Conservation (phyloP, 2,797 vertebrate species). For the Alfaro cultratus region DNA sequence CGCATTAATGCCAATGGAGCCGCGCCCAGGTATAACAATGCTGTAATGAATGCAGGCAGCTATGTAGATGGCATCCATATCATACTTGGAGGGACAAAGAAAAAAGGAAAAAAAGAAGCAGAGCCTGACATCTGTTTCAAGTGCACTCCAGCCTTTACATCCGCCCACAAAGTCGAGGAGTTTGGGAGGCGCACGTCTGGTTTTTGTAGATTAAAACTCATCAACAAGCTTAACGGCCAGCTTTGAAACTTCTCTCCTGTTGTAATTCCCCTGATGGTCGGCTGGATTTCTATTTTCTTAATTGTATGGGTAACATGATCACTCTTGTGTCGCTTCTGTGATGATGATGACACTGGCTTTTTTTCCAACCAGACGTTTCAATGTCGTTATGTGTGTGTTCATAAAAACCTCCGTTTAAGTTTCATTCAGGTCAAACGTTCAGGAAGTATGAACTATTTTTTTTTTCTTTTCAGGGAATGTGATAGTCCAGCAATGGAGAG, state of each 20-base stretch:
- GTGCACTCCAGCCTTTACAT: conserved; percentile 73
- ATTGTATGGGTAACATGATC: conserved; percentile 67
- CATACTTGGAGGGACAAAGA: conserved; percentile 63
- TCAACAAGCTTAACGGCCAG: conserved; percentile 77
- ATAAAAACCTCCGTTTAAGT: conserved; percentile 10
- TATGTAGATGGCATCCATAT: conserved; percentile 76
- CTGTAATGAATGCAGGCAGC: conserved; percentile 73
- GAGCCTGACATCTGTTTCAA: conserved; percentile 75
- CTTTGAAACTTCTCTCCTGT: conserved; percentile 72
- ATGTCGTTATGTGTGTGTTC: neutral
- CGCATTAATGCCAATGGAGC: conserved; percentile 73
- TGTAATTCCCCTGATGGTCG: conserved; percentile 68
- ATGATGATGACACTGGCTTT: conserved; percentile 41
- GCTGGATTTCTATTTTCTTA: conserved; percentile 71
- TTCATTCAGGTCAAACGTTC: conserved; percentile 24
- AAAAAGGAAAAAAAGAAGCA: conserved; percentile 27
- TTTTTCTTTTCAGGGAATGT: conserved; percentile 28
- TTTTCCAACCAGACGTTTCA: conserved; percentile 12
- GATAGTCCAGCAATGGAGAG: conserved; percentile 55
- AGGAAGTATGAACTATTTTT: conserved; percentile 35
- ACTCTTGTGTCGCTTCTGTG: conserved; percentile 36
- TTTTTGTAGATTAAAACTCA: conserved; percentile 79
- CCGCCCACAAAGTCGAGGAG: conserved; percentile 70
- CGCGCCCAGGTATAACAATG: conserved; percentile 67
- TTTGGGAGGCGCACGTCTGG: conserved; percentile 71